Evolutionary conservation across 2,888 invertebrate genomes (phyloP).

Genomic region (Pandemis corylana): DNA sequence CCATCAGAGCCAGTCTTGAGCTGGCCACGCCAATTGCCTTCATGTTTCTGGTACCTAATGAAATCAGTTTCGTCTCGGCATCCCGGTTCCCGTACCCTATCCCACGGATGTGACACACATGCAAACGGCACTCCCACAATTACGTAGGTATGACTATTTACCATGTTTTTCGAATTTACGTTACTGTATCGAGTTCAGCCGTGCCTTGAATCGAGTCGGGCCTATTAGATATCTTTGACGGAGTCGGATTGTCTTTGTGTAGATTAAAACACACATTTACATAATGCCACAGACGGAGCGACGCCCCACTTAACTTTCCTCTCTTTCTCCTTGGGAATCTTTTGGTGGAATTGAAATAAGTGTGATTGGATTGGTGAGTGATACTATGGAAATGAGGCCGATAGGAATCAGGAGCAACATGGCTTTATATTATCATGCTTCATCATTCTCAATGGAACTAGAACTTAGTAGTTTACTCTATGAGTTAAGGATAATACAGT

Average conservation of each 20-base stretch:
- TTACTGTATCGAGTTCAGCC: conserved; percentile 69
- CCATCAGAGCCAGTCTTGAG: conserved; percentile 4
- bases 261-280: conserved; percentile 72
- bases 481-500: background rate
- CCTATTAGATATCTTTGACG: conserved; percentile 57
- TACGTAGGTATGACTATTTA: conserved; percentile 64
- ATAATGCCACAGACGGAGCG: conserved; percentile 70
- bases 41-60: conserved; percentile 6
- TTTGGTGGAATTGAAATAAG: conserved; percentile 43
- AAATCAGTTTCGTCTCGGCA: conserved; percentile 23
- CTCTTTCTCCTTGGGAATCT: conserved; percentile 51
- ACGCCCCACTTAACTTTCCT: conserved; percentile 61
- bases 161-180: conserved; percentile 75
- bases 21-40: conserved; percentile 6
- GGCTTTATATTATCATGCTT: background rate
- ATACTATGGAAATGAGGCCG: background rate
- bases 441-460: background rate
- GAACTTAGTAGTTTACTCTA: background rate
- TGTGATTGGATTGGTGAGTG: conserved; percentile 42
- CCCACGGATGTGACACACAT: conserved; percentile 35
- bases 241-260: conserved; percentile 54
- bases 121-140: conserved; percentile 48
- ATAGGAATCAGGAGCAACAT: conserved; percentile 1
- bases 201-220: conserved; percentile 74
- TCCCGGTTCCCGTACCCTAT: conserved; percentile 4